A percentile compares a stretch with the other conserved stretches of the same genome.
Conservation (phyloP, 2,113 vertebrate genomes). For the Oxyura jamaicensis region DNA sequence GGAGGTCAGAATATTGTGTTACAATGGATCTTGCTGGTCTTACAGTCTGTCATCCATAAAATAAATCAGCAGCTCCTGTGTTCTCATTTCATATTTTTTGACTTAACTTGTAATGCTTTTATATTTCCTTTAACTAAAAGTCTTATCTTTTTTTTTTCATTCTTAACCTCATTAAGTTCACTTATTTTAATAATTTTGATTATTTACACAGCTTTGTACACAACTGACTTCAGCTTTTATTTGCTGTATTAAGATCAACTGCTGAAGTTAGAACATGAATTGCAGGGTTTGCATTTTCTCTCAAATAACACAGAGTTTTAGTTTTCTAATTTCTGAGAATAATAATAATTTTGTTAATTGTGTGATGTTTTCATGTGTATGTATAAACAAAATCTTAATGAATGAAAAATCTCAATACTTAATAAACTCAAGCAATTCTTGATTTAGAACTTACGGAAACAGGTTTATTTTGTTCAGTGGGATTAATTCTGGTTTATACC, state of each 20-base stretch:
- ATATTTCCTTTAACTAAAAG: neutral
- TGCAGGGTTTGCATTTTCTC: neutral
- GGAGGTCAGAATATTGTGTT: conserved; percentile 6
- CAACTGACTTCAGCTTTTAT: neutral
- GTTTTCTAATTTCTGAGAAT: neutral
- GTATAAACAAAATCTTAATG: neutral
- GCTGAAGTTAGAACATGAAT: neutral
- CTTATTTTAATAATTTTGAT: neutral
- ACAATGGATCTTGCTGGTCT: neutral
- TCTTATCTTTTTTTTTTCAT: neutral
- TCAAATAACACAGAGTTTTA: neutral
- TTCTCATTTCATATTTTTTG: neutral
- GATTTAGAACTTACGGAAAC: neutral
- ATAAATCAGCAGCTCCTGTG: neutral
- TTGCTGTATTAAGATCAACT: neutral
- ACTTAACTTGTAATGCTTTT: neutral
- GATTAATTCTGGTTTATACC: neutral
- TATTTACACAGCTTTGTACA: neutral
- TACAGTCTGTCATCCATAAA: neutral
- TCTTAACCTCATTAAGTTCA: neutral
- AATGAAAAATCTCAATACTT: neutral
- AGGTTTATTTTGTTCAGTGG: neutral
- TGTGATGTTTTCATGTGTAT: neutral
- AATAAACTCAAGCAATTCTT: neutral
- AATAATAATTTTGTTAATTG: neutral